Base-by-base conservation (phyloP, 2,888 invertebrate genomes). In the Andricus quercusramuli region DNA sequence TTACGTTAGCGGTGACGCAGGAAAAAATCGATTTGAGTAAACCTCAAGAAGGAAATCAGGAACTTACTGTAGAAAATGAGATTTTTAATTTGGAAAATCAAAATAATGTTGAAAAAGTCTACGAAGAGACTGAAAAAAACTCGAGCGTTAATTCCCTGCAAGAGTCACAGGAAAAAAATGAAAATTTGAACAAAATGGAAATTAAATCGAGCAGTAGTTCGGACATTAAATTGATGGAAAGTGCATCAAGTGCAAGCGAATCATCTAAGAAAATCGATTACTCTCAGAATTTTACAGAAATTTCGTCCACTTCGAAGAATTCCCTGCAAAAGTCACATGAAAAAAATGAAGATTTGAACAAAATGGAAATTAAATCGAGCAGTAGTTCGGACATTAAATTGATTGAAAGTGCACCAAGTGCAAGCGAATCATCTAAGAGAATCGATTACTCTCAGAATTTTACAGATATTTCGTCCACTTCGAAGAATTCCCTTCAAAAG, bases 241-340 rank as follows among this genome's bases (percentile, higher is more conserved):
- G 22, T 44, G 41, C 1, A 6, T 15, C 15, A 1, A 68, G 68
- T 68, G 20, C 25, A 68, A 25, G 13, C 25, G 74, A 74, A 15
- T 32, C 32, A 32, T 56, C 74, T 56, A 32, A 56, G 15, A 20
- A 5, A 29, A 2, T 17, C 4, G 51, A 74, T 51, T 74, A 74
- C 32, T 74, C 74, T 56, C n/a, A 74, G 32, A 56, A 74, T 32
- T 74, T 74, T 37, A 74, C 56, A 17, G 32, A 74, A 32, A 32
- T 32, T 6, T 32, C 32, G 9, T 37, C 37, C 37, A 37, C 37
- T 37, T 37, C 37, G 1, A 8, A 37, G 37, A 25, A 22, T 62
- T 62, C 62, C 15, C 13, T 62, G 25, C 11, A 62, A 25, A 15
- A 25, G 15, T 62, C 5, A 62, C 25, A 68, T 25, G 22, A 11